phyloP scores from a whole-genome alignment of 2,888 invertebrate species.

The Octonoba sinensis region DNA sequence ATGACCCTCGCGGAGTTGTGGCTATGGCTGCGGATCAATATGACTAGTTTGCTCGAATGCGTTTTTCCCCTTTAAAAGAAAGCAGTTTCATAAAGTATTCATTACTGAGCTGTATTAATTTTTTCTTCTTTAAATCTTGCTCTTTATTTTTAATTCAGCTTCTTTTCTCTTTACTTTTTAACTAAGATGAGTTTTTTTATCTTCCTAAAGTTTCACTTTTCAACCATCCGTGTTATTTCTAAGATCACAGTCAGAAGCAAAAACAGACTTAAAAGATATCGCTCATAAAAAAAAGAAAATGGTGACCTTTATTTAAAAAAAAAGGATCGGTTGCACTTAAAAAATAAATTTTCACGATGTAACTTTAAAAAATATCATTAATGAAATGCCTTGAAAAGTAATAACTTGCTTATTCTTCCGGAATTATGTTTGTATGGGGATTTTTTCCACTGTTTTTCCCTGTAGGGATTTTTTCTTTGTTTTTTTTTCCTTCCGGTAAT shows the following conservation, averaged over 20 bases:
- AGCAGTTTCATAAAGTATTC: slow-evolving; percentile 60
- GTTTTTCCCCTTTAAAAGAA: slow-evolving; percentile 21
- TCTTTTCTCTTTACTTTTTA: slow-evolving; percentile 12
- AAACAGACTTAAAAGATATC: slow-evolving; percentile 33
- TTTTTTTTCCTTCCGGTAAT: slow-evolving; percentile 25
- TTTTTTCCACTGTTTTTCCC: slow-evolving; percentile 26
- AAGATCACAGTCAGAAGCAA: slow-evolving; percentile 26
- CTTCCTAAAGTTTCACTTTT: slow-evolving; percentile 3
- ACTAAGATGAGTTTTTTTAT: slow-evolving; percentile 1
- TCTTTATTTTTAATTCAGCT: background rate
- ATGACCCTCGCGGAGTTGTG: slow-evolving; percentile 53
- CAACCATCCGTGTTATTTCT: slow-evolving; percentile 45
- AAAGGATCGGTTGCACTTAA: background rate
- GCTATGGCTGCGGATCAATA: slow-evolving; percentile 53
- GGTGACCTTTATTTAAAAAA: background rate
- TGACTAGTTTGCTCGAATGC: slow-evolving; percentile 47
- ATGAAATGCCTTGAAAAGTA: slow-evolving; percentile 57
- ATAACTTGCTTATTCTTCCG: slow-evolving; percentile 60
- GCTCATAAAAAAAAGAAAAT: slow-evolving; percentile 22
- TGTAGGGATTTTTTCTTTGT: slow-evolving; percentile 10
- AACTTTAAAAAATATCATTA: slow-evolving; percentile 6
- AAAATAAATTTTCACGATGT: background rate
- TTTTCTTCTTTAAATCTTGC: slow-evolving; percentile 24
- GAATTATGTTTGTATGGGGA: slow-evolving; percentile 46
- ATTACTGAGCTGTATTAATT: slow-evolving; percentile 55